phyloP scores from a whole-genome alignment of 2,797 vertebrate genomes.

The Amblyopsis hoosieri region DNA sequence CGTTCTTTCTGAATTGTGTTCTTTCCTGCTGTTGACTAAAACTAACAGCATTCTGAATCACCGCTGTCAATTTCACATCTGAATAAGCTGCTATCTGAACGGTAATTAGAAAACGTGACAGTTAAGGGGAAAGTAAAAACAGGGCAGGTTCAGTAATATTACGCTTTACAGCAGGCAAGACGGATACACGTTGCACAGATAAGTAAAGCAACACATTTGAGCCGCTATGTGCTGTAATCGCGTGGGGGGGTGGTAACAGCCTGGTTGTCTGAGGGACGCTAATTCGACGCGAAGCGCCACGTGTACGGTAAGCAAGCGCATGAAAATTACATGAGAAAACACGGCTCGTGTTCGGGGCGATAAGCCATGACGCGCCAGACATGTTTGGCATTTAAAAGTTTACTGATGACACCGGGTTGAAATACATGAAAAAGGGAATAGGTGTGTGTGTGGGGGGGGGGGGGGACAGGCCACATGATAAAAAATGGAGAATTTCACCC shows the following conservation, averaged over 20 bases:
- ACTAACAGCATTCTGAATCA: too few relatives aligned
- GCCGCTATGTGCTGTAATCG: constrained; percentile 49
- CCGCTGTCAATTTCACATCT: too few relatives aligned
- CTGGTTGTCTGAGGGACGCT: constrained; percentile 72
- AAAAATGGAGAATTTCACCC: constrained; percentile 97
- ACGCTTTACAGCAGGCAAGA: background rate
- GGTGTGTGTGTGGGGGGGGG: background rate
- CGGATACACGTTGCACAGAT: constrained; percentile 20
- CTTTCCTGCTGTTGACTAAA: too few relatives aligned
- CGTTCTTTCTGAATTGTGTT: too few relatives aligned
- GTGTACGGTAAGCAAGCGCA: constrained; percentile 71
- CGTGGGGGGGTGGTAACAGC: constrained; percentile 40
- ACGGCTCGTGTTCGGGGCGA: constrained; percentile 78
- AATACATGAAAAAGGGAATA: constrained; percentile 78
- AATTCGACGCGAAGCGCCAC: constrained; percentile 74
- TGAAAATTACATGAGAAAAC: constrained; percentile 76
- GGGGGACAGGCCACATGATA: constrained; percentile 86
- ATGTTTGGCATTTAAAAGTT: constrained; percentile 86
- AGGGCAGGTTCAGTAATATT: too few relatives aligned
- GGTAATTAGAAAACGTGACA: too few relatives aligned
- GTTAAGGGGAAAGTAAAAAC: too few relatives aligned
- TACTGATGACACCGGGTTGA: constrained; percentile 92
- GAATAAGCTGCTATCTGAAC: too few relatives aligned
- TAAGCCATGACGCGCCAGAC: constrained; percentile 75
- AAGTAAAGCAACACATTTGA: constrained; percentile 30